phyloP scores from a whole-genome alignment of 2,888 invertebrate species.

The Smittia sp. region DNA sequence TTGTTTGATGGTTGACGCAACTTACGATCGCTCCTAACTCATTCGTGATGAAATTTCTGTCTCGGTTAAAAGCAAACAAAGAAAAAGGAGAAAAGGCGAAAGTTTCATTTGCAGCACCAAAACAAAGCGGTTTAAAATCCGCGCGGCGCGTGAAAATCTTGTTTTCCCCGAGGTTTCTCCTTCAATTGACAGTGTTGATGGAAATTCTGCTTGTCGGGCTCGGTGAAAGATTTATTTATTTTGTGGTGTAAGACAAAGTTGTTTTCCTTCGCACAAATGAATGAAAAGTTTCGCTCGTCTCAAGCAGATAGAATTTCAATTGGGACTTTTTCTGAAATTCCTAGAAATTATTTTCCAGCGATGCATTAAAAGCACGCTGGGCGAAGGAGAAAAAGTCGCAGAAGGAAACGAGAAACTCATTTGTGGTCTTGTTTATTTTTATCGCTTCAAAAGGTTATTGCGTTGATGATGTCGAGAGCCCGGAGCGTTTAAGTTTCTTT shows the following conservation, averaged over 20 bases:
- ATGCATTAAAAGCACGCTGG: background rate
- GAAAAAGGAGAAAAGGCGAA: background rate
- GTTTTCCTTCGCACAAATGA: background rate
- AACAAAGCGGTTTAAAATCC: background rate
- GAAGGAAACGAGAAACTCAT: background rate
- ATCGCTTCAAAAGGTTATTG: background rate
- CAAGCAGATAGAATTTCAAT: slow-evolving; percentile 3
- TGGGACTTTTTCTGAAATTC: background rate
- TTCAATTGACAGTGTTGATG: background rate
- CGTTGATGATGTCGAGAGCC: background rate
- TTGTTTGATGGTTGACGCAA: no score
- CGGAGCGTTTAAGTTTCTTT: background rate
- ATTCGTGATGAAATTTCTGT: no score
- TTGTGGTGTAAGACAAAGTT: background rate
- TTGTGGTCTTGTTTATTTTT: slow-evolving; percentile 4
- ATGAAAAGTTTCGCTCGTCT: background rate
- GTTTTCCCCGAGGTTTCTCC: background rate
- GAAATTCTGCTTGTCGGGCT: background rate
- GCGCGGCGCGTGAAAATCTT: background rate
- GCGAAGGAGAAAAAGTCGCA: background rate
- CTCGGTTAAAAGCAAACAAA: no score
- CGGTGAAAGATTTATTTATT: background rate
- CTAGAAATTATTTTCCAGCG: background rate
- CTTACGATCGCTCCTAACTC: no score
- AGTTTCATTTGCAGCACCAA: background rate